Evolutionary conservation across 2,797 vertebrate species (phyloP).

Genomic region (Syngnathus rostellatus): DNA sequence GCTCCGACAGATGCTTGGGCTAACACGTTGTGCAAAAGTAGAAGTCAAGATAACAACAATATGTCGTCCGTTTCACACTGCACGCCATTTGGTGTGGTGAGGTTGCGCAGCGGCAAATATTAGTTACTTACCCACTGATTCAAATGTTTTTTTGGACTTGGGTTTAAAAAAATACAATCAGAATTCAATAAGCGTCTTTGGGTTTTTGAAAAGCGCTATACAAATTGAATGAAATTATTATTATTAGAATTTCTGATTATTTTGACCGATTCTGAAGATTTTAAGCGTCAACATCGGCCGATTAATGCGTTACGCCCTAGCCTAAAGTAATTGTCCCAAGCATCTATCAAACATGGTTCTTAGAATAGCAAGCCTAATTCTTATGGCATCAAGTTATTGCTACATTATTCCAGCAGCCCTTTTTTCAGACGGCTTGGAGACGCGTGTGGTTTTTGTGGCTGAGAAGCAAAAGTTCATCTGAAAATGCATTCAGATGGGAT

Average conservation of each 20-base stretch:
- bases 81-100: too few relatives aligned
- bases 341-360: not conserved
- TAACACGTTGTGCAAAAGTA: conserved; percentile 6
- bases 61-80: too few relatives aligned
- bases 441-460: conserved; percentile 30
- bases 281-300: not conserved
- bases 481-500: conserved; percentile 33
- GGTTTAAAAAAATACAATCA: too few relatives aligned
- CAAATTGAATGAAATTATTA: too few relatives aligned
- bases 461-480: conserved; percentile 21
- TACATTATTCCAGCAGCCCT: conserved; percentile 17
- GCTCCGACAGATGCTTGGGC: conserved; percentile 3
- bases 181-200: too few relatives aligned
- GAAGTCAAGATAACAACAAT: not conserved
- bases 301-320: not conserved
- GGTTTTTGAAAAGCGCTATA: too few relatives aligned
- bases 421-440: conserved; percentile 22
- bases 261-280: too few relatives aligned
- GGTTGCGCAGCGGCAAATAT: too few relatives aligned
- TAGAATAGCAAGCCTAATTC: not conserved
- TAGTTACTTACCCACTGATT: too few relatives aligned
- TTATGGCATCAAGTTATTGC: not conserved
- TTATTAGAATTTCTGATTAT: too few relatives aligned
- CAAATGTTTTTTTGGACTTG: too few relatives aligned
- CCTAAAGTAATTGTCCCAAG: not conserved